phyloP scores from a whole-genome alignment of 2,888 invertebrate species.

The Beris chalybata region DNA sequence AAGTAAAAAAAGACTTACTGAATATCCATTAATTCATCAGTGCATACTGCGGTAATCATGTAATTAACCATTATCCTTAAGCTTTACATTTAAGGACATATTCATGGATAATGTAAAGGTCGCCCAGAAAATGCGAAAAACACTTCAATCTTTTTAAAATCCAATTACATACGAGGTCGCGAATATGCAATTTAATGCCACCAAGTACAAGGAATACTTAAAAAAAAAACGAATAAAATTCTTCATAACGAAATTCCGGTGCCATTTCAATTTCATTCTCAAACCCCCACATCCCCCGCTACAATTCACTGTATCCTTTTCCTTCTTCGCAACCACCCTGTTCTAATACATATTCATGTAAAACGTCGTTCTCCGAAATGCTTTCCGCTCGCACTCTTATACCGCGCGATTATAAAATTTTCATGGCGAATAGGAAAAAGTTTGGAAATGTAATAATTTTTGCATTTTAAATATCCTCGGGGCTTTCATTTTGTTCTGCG shows the following conservation, averaged over 20 bases:
- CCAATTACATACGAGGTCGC: constrained; percentile 37
- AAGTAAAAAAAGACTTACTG: too few relatives aligned
- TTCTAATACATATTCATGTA: constrained; percentile 37
- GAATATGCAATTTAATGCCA: constrained; percentile 35
- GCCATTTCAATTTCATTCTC: constrained; percentile 28
- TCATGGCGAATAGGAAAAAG: constrained; percentile 38
- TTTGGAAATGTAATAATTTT: constrained; percentile 44
- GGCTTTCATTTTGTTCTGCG: constrained; percentile 42
- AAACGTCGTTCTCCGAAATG: constrained; percentile 35
- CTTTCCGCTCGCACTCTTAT: neutral
- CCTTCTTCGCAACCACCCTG: constrained; percentile 9
- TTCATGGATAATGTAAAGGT: too few relatives aligned
- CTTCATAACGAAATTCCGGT: constrained; percentile 21
- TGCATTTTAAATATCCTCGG: constrained; percentile 45
- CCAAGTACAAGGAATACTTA: constrained; percentile 5
- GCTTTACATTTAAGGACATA: too few relatives aligned
- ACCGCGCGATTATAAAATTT: constrained; percentile 37
- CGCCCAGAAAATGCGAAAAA: neutral
- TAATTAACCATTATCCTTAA: too few relatives aligned
- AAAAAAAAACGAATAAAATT: constrained; percentile 19
- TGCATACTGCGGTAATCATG: too few relatives aligned
- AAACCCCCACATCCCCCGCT: constrained; percentile 6
- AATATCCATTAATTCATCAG: too few relatives aligned
- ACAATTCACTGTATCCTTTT: constrained; percentile 12
- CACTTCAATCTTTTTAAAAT: constrained; percentile 23